phyloP scores from a whole-genome alignment of 2,113 vertebrate genomes.

The Sterrhoptilus dennistouni region DNA sequence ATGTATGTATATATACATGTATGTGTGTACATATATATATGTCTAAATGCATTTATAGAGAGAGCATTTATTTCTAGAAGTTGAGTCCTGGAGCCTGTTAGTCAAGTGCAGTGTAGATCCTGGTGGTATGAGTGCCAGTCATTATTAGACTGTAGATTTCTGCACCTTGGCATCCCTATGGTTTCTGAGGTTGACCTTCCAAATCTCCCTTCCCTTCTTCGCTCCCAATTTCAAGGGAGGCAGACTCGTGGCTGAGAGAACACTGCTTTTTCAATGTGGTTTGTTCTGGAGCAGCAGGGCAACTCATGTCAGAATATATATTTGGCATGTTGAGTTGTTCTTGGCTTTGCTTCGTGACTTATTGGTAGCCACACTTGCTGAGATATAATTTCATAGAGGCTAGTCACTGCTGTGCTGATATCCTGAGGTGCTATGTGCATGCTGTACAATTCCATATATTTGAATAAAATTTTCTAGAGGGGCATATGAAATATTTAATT shows the following conservation, averaged over 20 bases:
- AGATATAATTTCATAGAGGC: not conserved
- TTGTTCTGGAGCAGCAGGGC: not conserved
- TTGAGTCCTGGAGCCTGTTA: not conserved
- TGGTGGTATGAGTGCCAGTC: not conserved
- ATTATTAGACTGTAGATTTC: not conserved
- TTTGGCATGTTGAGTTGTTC: not conserved
- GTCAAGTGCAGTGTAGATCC: not conserved
- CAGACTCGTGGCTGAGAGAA: not conserved
- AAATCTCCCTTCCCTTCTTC: not conserved
- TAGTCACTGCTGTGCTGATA: not conserved
- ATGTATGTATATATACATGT: not conserved
- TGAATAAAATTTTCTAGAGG: not conserved
- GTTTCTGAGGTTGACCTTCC: slow-evolving; percentile 6
- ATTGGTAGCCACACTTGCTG: not conserved
- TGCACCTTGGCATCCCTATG: not conserved
- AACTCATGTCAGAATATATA: not conserved
- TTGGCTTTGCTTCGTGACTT: not conserved
- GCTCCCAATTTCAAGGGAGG: not conserved
- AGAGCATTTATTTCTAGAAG: not conserved
- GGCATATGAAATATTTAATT: not conserved
- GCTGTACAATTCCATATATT: not conserved
- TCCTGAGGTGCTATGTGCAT: not conserved
- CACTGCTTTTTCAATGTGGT: not conserved
- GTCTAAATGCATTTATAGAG: not conserved
- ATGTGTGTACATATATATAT: not conserved